Conservation (phyloP, 2,888 invertebrate species). For the Sinopyrophorus schimmeli region DNA sequence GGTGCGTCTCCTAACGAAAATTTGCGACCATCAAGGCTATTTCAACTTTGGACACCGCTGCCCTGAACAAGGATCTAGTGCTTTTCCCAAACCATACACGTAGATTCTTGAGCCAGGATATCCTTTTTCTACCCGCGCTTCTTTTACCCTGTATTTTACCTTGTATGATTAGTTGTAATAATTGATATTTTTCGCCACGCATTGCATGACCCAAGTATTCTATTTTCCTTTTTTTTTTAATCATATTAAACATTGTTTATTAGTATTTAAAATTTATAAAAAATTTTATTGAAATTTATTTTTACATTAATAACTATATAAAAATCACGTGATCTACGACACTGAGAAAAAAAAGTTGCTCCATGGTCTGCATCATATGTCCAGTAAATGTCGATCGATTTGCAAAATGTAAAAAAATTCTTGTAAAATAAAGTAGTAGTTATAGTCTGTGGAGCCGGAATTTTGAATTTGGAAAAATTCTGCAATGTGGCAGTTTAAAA, state of each 20-base stretch:
- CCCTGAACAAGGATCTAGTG: background rate
- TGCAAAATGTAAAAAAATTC: no score
- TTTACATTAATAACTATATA: no score
- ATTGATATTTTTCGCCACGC: slow-evolving; percentile 8
- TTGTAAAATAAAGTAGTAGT: no score
- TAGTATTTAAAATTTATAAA: no score
- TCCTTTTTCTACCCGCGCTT: slow-evolving; percentile 5
- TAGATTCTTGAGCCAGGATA: slow-evolving; percentile 18
- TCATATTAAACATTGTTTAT: slow-evolving; percentile 1
- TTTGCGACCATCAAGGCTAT: slow-evolving; percentile 5
- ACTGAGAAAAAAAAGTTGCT: no score
- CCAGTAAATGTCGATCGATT: no score
- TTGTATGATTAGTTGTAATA: slow-evolving; percentile 15
- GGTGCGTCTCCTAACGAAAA: slow-evolving; percentile 4
- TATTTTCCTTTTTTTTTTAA: slow-evolving; percentile 2
- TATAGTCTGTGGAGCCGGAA: no score
- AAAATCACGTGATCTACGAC: no score
- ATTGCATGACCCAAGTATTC: slow-evolving; percentile 2
- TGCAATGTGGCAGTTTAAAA: no score
- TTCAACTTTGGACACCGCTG: background rate
- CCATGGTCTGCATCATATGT: no score
- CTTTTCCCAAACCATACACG: slow-evolving; percentile 6
- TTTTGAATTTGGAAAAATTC: no score
- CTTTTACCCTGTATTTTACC: slow-evolving; percentile 7
- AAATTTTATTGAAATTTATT: no score